Conservation (phyloP, 2,888 invertebrate genomes). For the Lamellibrachia satsuma region DNA sequence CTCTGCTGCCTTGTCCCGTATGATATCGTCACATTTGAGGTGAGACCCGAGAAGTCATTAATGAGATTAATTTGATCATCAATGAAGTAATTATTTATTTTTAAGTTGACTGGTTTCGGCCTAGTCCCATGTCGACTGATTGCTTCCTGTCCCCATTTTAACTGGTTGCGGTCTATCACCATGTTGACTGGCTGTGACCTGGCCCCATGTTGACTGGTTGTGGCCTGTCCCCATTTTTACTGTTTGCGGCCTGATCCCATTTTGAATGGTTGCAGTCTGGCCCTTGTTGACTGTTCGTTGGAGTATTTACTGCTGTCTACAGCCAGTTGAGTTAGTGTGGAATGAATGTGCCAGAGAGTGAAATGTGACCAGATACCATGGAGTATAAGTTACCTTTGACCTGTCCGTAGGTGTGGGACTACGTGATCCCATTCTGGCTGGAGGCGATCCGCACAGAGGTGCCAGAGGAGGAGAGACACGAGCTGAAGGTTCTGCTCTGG, state of each 20-base stretch:
- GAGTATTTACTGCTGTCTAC: too few species aligned
- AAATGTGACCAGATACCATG: too few species aligned
- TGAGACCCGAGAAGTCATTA: slow-evolving; percentile 60
- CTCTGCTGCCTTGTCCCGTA: slow-evolving; percentile 96
- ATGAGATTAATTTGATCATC: background rate
- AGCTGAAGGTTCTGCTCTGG: slow-evolving; percentile 83
- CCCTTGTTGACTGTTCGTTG: too few species aligned
- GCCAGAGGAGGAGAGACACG: slow-evolving; percentile 81
- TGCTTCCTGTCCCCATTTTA: too few species aligned
- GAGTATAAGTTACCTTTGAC: background rate
- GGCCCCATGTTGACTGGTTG: too few species aligned
- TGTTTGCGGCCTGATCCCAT: too few species aligned
- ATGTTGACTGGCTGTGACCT: too few species aligned
- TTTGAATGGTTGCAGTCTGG: too few species aligned
- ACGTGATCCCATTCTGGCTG: slow-evolving; percentile 99
- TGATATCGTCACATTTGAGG: slow-evolving; percentile 93
- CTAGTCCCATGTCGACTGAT: background rate
- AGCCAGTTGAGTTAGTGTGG: too few species aligned
- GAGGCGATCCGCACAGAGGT: slow-evolving; percentile 83
- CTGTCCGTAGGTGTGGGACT: slow-evolving; percentile 80
- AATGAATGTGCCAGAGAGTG: too few species aligned
- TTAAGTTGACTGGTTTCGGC: background rate
- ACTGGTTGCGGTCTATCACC: too few species aligned
- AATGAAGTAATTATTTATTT: background rate
- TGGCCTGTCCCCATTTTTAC: too few species aligned